Evolutionary conservation across 2,797 vertebrate genomes (phyloP), one percentile per base, ranked within the genome.

Genomic region (Ptychadena robeensis): DNA sequence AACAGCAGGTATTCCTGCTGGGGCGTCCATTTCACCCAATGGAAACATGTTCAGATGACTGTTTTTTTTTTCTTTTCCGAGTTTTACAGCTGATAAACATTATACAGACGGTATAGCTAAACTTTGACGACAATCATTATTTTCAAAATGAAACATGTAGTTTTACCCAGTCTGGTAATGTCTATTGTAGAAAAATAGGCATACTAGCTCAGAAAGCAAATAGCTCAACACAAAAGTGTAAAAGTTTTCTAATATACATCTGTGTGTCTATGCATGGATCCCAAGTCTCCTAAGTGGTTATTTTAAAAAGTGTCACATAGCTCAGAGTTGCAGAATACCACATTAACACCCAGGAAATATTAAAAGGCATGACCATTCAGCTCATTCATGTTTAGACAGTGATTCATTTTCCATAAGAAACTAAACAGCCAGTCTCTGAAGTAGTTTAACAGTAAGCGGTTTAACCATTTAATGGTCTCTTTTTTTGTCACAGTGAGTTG

Each of bases 391-490:
- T 63, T 74, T 32, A 74, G 73, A 74, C 73, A 74, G 73, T 74
- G 73, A 74, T 63, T 74, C 73, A 74, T 63, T 10, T 74, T 63
- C 73, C 32, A n/a, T 32, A 73, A 32, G 44, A n/a, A 73, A 73
- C n/a, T 32, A 28, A 63, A 63, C n/a, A 12, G 18, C 73, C 15
- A 4, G 22, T 61, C 73, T 35, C 53, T 61, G 53, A 34, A 35
- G 30, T n/a, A 10, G 72, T 32, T 63, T 35, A 27, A 9, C 53
- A 37, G 67, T 4, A 37, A 35, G 34, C 9, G 34, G 3, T 14
- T 44, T 44, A 44, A n/a, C n/a, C 15, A 48, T 48, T 48, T 48
- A 48, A 48, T 48, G 15, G 14, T 15, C 40, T 4, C 14, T 12
- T 15, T 15, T 48, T 48, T 18, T 48, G 15, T 48, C 11, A 48